These are phyloP conservation scores for Dicycla oo DNA, from an alignment of 2,888 invertebrate species.

Conservation along the genomic window DNA sequence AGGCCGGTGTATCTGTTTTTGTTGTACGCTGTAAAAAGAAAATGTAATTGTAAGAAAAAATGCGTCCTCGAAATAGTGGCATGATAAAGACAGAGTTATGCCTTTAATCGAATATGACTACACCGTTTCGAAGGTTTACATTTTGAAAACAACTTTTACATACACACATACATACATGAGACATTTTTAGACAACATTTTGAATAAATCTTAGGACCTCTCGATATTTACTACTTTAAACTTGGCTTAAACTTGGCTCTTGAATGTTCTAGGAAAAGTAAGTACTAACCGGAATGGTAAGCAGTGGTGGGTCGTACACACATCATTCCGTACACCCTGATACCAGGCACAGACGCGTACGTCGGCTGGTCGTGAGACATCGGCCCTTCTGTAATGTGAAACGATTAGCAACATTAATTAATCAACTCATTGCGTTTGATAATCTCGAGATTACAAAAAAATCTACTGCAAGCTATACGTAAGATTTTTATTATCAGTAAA, in stretches of 20 bases:
- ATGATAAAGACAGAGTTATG: background rate
- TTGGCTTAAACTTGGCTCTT: too few relatives aligned
- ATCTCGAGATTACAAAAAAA: too few relatives aligned
- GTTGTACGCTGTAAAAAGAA: constrained; percentile 81
- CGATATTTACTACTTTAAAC: background rate
- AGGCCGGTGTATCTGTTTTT: constrained; percentile 81
- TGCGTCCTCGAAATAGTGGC: background rate
- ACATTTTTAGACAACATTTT: background rate
- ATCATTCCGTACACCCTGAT: constrained; percentile 98
- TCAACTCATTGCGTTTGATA: too few relatives aligned
- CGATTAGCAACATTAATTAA: background rate
- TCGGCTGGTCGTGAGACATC: constrained; percentile 98
- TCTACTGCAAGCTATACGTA: too few relatives aligned
- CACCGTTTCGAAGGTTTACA: too few relatives aligned
- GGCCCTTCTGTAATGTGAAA: constrained; percentile 93
- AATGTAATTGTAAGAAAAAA: background rate
- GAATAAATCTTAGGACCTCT: background rate
- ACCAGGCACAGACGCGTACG: constrained; percentile 98
- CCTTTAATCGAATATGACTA: background rate
- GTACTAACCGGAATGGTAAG: constrained; percentile 80
- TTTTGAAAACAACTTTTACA: background rate
- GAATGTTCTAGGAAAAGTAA: background rate
- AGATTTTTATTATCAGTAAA: too few relatives aligned
- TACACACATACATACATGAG: too few relatives aligned
- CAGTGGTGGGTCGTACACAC: constrained; percentile 92